Evolutionary conservation across 2,113 vertebrate species (phyloP).

Genomic region (Ornithorhynchus anatinus): DNA sequence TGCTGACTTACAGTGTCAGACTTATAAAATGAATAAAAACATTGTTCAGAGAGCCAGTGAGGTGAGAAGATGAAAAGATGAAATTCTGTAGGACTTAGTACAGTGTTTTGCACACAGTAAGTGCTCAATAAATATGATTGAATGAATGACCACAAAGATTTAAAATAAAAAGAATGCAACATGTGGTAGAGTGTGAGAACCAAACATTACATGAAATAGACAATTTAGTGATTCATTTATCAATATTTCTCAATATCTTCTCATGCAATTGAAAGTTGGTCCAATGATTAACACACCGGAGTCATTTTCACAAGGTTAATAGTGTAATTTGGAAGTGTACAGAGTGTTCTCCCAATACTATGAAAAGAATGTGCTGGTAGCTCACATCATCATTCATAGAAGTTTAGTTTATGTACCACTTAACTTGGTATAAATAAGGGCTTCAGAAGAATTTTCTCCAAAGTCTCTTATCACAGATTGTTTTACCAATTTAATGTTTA

Average conservation of each 20-base stretch:
- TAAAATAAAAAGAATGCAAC: too few relatives aligned
- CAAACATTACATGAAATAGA: too few relatives aligned
- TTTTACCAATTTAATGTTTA: constrained; percentile 26
- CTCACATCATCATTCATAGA: constrained; percentile 59
- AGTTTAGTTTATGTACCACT: constrained; percentile 45
- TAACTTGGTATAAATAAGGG: constrained; percentile 34
- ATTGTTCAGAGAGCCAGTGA: too few relatives aligned
- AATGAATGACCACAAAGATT: too few relatives aligned
- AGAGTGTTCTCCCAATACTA: constrained; percentile 27
- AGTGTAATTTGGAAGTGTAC: constrained; percentile 37
- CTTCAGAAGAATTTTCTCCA: constrained; percentile 19
- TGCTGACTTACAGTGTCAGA: too few relatives aligned
- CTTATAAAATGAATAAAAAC: too few relatives aligned
- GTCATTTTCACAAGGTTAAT: constrained; percentile 49
- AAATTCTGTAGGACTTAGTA: too few relatives aligned
- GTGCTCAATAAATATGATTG: too few relatives aligned
- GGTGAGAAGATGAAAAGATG: too few relatives aligned
- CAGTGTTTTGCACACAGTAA: too few relatives aligned
- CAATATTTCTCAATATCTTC: neutral
- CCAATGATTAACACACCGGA: neutral
- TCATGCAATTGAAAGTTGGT: neutral
- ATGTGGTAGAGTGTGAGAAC: too few relatives aligned
- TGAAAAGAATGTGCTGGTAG: constrained; percentile 49
- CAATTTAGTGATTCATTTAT: too few relatives aligned
- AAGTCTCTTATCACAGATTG: constrained; percentile 46